phyloP scores from a whole-genome alignment of 2,797 vertebrate species.

The Taeniopygia guttata region DNA sequence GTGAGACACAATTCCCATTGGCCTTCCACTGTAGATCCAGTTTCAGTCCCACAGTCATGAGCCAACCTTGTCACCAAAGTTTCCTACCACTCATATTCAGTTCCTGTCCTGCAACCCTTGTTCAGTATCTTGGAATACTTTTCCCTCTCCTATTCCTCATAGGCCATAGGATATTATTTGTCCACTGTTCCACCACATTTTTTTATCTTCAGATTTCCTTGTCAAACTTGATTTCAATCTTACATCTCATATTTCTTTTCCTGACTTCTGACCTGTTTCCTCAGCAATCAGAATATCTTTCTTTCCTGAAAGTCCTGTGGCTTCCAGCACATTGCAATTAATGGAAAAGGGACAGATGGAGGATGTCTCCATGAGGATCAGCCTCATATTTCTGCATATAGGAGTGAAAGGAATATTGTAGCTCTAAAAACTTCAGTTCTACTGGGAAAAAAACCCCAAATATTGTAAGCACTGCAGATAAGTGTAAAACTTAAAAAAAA shows the following conservation, averaged over 20 bases:
- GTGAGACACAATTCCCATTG: not conserved
- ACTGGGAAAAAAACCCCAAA: not conserved
- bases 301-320: not conserved
- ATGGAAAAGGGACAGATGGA: not conserved
- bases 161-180: not conserved
- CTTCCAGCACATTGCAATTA: not conserved
- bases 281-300: not conserved
- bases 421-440: not conserved
- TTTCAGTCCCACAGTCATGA: fast-evolving
- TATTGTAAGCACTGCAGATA: not conserved
- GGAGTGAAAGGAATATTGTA: not conserved
- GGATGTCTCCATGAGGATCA: not conserved
- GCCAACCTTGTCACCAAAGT: not conserved
- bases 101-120: not conserved
- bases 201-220: not conserved
- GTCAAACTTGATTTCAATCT: not conserved
- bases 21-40: fast-evolving
- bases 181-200: not conserved
- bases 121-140: not conserved
- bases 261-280: not conserved
- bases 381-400: not conserved
- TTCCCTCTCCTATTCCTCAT: not conserved
- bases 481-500: not conserved
- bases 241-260: not conserved
- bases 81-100: not conserved